Base-by-base conservation (phyloP, 30 jellyfish, hydroid and myxozoan genomes). In the Hydractinia echinata region DNA sequence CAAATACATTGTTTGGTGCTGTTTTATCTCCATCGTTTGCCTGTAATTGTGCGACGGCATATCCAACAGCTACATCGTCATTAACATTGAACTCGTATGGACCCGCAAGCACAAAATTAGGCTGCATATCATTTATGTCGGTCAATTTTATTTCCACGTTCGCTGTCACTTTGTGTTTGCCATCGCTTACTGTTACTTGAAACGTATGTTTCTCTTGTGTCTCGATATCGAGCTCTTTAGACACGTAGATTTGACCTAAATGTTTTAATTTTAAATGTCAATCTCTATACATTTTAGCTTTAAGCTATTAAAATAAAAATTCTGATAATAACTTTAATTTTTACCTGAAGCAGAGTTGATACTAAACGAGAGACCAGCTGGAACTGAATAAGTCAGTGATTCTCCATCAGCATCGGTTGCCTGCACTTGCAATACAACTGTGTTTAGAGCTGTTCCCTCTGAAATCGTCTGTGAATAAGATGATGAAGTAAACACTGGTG, bases 81-180 rank as follows among this genome's bases (percentile, higher is more conserved):
- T 64, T 64, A 6, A 64, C 74, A 64, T 51, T 64, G 18, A 64
- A n/a, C 8, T 44, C 39, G 0, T n/a, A 51, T 64, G 74, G 74
- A 64, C 74, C 74, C 44, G 76, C 11, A 0, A 48, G 55, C 20
- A 61, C 66, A 73, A 91, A 91, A 13, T 82, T 55, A 4, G 98
- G 98, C 5, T 85, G 76, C 50, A 86, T 79, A 74, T 91, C 98
- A 73, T 91, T 91, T 8, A 82, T 74, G 60, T 91, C 98, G 0
- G 50, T 55, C 5, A 91, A 73, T 18, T 20, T 82, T 1, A 91
- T 86, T 9, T 71, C 73, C 18, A 83, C 86, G 16, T 85, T 67
- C 7, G 96, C 83, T 67, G 83, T 48, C 79, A n/a, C 74, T 7
- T n/a, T 13, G 39, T 64, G 74, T 13, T 64, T 64, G 18, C 89